Percentiles rank a stretch among this genome's conserved stretches.
These are phyloP conservation scores for Grammomys dolichurus DNA, from an alignment of 2,113 vertebrate genomes.

Conservation along the genomic window DNA sequence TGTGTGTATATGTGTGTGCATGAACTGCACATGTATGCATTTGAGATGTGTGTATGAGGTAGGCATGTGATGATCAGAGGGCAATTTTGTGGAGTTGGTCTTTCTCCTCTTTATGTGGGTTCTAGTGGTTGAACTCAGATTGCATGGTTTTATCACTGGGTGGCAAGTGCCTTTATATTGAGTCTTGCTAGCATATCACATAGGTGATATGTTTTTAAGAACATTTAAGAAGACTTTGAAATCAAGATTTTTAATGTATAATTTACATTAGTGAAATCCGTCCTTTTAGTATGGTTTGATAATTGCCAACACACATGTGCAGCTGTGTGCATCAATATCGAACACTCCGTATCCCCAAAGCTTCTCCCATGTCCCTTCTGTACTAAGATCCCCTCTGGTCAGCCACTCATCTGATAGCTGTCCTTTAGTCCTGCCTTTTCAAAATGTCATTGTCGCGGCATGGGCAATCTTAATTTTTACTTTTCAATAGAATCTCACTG, in stretches of 20 bases:
- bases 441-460: not conserved
- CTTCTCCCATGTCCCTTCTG: not conserved
- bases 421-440: not conserved
- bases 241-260: not conserved
- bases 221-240: not conserved
- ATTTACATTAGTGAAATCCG: not conserved
- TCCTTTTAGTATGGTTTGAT: not conserved
- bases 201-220: not conserved
- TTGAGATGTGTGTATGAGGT: not conserved
- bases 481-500: not conserved
- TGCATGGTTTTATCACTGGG: not conserved
- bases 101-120: not conserved
- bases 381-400: not conserved
- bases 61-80: not conserved
- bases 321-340: not conserved
- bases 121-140: not conserved
- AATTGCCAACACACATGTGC: not conserved
- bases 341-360: not conserved
- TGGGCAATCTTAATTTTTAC: not conserved
- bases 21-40: not conserved
- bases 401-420: not conserved
- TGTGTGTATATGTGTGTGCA: not conserved
- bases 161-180: not conserved
- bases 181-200: no score
- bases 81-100: not conserved